Conservation (phyloP, 2,113 vertebrate genomes). For the Blennius ocellaris region DNA sequence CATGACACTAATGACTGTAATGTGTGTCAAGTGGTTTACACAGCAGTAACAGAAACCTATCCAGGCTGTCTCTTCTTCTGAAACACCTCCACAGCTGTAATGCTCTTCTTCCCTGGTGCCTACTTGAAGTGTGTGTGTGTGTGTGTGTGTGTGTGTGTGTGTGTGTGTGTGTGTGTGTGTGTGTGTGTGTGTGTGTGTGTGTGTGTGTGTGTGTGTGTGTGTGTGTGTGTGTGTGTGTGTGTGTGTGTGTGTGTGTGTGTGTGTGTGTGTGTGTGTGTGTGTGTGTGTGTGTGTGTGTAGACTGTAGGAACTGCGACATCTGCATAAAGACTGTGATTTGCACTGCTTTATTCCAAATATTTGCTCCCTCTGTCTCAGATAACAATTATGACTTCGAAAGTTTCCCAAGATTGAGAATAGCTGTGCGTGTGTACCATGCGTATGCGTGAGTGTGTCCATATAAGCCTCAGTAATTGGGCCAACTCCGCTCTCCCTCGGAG, state of each 20-base stretch:
- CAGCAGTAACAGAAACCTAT: slow-evolving; percentile 7
- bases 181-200: background rate
- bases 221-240: background rate
- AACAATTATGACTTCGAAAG: slow-evolving; percentile 46
- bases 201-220: background rate
- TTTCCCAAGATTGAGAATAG: slow-evolving; percentile 48
- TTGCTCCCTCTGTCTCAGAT: slow-evolving; percentile 49
- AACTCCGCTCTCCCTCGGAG: slow-evolving; percentile 61
- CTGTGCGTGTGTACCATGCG: slow-evolving; percentile 49
- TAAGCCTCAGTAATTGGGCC: slow-evolving; percentile 73
- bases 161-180: background rate
- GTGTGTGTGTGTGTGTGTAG: background rate
- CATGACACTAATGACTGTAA: slow-evolving; percentile 81
- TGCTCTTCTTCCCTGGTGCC: slow-evolving; percentile 28
- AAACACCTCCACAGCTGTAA: slow-evolving; percentile 45
- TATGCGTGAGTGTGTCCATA: slow-evolving; percentile 49
- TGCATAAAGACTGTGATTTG: slow-evolving; percentile 47
- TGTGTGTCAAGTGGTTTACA: slow-evolving; percentile 61
- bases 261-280: background rate
- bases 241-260: slow-evolving; percentile 4
- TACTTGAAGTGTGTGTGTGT: slow-evolving; percentile 18
- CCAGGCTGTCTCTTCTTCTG: slow-evolving; percentile 3
- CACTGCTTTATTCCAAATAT: slow-evolving; percentile 55
- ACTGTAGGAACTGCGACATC: slow-evolving; percentile 3
- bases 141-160: background rate